phyloP scores from a whole-genome alignment of 2,113 vertebrate species.

The Montifringilla adamsi region DNA sequence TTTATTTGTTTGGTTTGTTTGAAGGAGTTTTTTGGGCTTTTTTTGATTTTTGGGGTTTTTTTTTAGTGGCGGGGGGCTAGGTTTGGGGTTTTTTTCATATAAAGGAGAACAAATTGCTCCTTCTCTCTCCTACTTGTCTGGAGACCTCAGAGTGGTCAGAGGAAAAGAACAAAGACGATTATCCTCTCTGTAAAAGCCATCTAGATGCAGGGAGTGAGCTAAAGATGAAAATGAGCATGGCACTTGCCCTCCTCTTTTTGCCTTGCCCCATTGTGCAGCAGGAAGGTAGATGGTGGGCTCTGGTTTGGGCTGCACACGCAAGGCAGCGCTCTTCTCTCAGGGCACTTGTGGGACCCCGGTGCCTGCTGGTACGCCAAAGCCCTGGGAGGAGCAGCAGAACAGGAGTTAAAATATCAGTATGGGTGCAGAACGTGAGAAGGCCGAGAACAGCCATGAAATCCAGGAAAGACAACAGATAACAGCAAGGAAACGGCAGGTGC shows the following conservation, averaged over 20 bases:
- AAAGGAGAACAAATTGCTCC: background rate
- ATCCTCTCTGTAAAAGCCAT: fast-evolving
- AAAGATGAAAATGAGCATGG: background rate
- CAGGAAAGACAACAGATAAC: background rate
- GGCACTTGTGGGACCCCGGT: fast-evolving
- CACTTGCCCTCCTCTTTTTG: background rate
- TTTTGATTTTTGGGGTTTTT: background rate
- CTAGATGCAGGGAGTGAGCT: background rate
- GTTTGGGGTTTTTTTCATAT: background rate
- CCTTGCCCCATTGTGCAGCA: fast-evolving
- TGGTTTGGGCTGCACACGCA: background rate
- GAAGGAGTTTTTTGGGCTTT: background rate
- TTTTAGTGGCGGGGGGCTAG: background rate
- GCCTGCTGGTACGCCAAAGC: fast-evolving
- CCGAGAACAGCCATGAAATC: background rate
- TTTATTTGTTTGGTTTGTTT: background rate
- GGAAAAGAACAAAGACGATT: background rate
- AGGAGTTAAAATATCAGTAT: background rate
- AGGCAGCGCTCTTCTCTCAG: fast-evolving
- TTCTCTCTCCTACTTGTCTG: background rate
- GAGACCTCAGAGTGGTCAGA: background rate
- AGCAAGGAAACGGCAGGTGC: background rate
- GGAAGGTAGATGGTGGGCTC: background rate
- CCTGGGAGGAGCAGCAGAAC: background rate
- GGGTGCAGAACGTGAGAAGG: fast-evolving